These are phyloP conservation scores for Microctenopoma stevenorrisi DNA, from an alignment of 2,797 vertebrate genomes.

Conservation along the genomic window DNA sequence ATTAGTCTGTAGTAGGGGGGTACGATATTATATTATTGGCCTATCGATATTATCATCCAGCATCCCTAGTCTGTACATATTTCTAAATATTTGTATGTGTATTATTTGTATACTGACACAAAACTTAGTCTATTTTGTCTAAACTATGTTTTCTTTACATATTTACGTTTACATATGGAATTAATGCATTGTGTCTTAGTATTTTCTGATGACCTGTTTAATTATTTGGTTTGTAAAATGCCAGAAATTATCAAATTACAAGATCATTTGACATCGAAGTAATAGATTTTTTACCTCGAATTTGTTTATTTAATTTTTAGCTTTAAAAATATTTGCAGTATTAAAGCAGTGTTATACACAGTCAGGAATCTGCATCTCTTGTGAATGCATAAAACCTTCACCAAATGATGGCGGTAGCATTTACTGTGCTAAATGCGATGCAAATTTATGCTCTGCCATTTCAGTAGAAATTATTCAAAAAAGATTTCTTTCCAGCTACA, in stretches of 20 bases:
- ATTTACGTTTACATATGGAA: too few relatives aligned
- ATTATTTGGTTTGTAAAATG: too few relatives aligned
- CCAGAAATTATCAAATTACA: neutral
- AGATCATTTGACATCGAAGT: neutral
- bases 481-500: constrained; percentile 12
- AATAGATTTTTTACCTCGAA: neutral
- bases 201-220: too few relatives aligned
- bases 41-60: too few relatives aligned
- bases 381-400: neutral
- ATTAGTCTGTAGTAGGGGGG: too few relatives aligned
- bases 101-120: too few relatives aligned
- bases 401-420: neutral
- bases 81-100: too few relatives aligned
- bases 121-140: too few relatives aligned
- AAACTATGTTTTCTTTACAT: too few relatives aligned
- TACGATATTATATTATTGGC: too few relatives aligned
- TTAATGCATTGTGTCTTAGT: too few relatives aligned
- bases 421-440: neutral
- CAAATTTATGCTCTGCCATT: constrained; percentile 4
- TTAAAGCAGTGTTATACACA: constrained; percentile 9
- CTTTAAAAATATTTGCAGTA: neutral
- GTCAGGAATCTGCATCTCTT: neutral
- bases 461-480: constrained; percentile 12
- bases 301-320: neutral
- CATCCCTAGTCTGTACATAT: neutral